phyloP scores from a whole-genome alignment of 1,140 invertebrate species.

The Zaprionus kolodkinae region DNA sequence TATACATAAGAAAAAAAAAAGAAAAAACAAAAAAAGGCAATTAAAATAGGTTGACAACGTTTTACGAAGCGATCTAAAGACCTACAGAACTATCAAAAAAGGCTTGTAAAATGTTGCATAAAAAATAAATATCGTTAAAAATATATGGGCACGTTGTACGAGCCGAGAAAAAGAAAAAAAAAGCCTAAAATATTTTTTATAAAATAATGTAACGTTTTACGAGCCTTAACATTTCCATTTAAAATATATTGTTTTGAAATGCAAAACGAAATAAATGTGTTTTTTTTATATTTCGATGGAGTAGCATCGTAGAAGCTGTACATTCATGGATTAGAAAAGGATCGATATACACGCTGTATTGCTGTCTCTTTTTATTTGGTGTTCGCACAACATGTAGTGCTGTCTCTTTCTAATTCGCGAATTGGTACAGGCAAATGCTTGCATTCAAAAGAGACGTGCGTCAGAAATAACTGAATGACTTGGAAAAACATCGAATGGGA shows the following conservation, averaged over 20 bases:
- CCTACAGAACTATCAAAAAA: slow-evolving; percentile 9
- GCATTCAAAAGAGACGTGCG: neutral
- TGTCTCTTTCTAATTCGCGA: slow-evolving; percentile 26
- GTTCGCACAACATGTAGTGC: slow-evolving; percentile 10
- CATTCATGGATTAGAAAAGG: slow-evolving; percentile 16
- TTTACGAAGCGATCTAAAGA: slow-evolving; percentile 50
- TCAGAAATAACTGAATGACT: too few relatives aligned
- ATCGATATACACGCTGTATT: neutral
- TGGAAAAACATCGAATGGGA: too few relatives aligned
- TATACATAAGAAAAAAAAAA: slow-evolving; percentile 34
- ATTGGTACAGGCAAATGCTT: neutral
- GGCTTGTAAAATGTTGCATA: slow-evolving; percentile 68
- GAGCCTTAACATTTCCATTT: slow-evolving; percentile 54
- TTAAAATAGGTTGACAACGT: slow-evolving; percentile 38
- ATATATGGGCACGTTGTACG: slow-evolving; percentile 33
- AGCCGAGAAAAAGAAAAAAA: slow-evolving; percentile 4
- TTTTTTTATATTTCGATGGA: neutral
- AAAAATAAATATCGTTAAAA: slow-evolving; percentile 15
- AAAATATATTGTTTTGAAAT: slow-evolving; percentile 33
- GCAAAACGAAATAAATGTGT: slow-evolving; percentile 4
- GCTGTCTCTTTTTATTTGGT: slow-evolving; percentile 14
- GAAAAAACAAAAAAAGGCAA: slow-evolving; percentile 9
- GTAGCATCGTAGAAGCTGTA: neutral
- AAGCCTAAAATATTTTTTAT: neutral
- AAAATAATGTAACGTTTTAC: slow-evolving; percentile 65